Base-by-base conservation (phyloP, 2,113 vertebrate species). In the Galemys pyrenaicus region DNA sequence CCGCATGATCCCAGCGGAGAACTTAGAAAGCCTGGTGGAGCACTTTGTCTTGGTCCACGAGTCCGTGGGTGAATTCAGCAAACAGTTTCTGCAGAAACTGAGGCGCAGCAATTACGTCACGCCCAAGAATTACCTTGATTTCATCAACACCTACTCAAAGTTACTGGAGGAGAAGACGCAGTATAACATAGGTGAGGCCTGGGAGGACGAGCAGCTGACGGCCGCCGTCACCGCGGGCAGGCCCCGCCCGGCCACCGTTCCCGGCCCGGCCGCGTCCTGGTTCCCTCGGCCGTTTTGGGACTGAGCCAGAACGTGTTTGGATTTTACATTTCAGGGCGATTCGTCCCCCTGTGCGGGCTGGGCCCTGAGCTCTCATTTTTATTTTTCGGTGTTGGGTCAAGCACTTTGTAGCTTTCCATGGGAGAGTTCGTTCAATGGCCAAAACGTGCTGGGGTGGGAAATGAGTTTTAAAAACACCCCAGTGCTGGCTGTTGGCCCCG, bases 91-190 rank as follows among this genome's bases (percentile, higher is more conserved):
- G 37, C 99, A 99, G 97, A 99, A 99, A 93, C 96, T 99, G 78
- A 98, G 99, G 16, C 99, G 99, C 62, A 98, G 97, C 89, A 99
- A 99, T 98, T 99, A 98, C 0, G 99, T 99, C 16, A 99, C 99
- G 3, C 99, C 99, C 24, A 99, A 99, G 97, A 99, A 99, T 96
- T 99, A 98, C 97, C 98, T 99, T 75, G 99, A 99, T 89, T 99
- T 99, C 81, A 99, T 99, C 84, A 98, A 96, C 85, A 99, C 98
- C 0, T 99, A 99, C 46, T 97, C 98, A 10, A 98, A 96, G 46
- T 95, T 99, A 46, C 96, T 99, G 94, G 98, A 99, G 3, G 99
- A 99, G 95, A 99, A 99, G 94, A 99, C 99, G 2, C 91, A 98
- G 70, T 98, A 97, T 85, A 99, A 99, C 94, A 98, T 99, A 68